Percentiles rank a stretch among this genome's conserved stretches.
These are phyloP conservation scores for Musca domestica DNA, from an alignment of 1,140 invertebrate species.

Conservation along the genomic window DNA sequence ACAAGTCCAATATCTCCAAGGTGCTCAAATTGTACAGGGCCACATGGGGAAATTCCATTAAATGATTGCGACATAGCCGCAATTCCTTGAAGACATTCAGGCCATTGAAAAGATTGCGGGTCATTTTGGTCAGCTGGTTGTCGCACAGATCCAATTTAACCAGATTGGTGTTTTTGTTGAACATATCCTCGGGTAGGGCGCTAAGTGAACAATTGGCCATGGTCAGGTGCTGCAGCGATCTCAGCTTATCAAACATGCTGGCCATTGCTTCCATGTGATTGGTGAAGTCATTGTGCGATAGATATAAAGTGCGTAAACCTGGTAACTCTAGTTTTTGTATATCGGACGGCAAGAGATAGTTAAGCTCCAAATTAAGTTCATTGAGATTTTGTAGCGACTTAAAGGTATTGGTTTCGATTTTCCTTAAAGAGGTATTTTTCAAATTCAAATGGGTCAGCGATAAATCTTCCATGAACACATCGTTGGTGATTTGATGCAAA, in stretches of 20 bases:
- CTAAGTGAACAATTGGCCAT: slow-evolving; percentile 68
- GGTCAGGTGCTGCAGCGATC: slow-evolving; percentile 69
- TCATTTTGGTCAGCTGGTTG: slow-evolving; percentile 66
- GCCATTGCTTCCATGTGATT: slow-evolving; percentile 54
- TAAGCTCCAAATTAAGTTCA: slow-evolving; percentile 70
- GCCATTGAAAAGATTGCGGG: slow-evolving; percentile 66
- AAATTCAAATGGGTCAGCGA: slow-evolving; percentile 61
- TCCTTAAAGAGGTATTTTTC: slow-evolving; percentile 55
- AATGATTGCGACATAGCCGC: slow-evolving; percentile 68
- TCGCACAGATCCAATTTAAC: slow-evolving; percentile 68
- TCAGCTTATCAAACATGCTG: slow-evolving; percentile 67
- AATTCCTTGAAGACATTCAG: slow-evolving; percentile 74
- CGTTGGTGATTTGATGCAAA: slow-evolving; percentile 59
- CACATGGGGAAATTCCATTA: slow-evolving; percentile 73
- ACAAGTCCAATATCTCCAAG: slow-evolving; percentile 70
- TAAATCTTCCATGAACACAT: slow-evolving; percentile 64
- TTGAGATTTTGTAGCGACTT: slow-evolving; percentile 64
- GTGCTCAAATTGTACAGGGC: slow-evolving; percentile 71
- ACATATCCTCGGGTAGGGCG: slow-evolving; percentile 66
- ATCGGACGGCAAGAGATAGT: slow-evolving; percentile 67
- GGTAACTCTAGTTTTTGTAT: slow-evolving; percentile 69
- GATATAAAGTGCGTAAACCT: slow-evolving; percentile 67
- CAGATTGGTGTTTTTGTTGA: slow-evolving; percentile 73
- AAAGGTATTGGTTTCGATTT: slow-evolving; percentile 66
- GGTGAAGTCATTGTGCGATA: slow-evolving; percentile 77